These are phyloP conservation scores for Notoglanidium macrostoma DNA, from an alignment of 2,797 vertebrate species.

Conservation along the genomic window DNA sequence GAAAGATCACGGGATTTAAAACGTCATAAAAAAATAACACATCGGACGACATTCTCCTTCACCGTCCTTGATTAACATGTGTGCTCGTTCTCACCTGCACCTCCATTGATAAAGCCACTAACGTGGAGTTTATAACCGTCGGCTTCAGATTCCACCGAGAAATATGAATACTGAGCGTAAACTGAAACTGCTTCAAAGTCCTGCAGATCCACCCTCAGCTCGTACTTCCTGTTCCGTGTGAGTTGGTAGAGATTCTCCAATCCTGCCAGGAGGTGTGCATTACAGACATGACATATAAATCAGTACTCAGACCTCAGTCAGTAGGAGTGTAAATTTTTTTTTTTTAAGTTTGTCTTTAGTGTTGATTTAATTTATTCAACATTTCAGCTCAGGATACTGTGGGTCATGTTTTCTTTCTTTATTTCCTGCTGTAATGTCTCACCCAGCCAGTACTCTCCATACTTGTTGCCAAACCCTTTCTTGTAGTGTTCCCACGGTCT, in stretches of 20 bases:
- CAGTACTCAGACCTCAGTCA: neutral
- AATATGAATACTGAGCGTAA: slow-evolving; percentile 53
- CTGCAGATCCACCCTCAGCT: slow-evolving; percentile 63
- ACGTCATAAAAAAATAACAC: no score
- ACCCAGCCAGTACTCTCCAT: slow-evolving; percentile 67
- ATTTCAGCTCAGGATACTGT: neutral
- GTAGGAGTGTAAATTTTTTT: no score
- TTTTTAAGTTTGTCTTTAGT: neutral
- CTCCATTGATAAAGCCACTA: slow-evolving; percentile 54
- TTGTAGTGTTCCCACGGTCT: slow-evolving; percentile 62
- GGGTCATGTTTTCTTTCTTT: neutral
- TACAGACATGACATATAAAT: neutral
- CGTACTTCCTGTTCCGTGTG: slow-evolving; percentile 54
- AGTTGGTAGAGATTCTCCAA: slow-evolving; percentile 64
- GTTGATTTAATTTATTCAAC: neutral
- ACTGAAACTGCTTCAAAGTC: slow-evolving; percentile 42
- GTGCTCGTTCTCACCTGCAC: slow-evolving; percentile 53
- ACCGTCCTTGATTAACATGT: neutral
- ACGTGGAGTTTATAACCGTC: slow-evolving; percentile 57
- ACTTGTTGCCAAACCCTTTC: slow-evolving; percentile 62
- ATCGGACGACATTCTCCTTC: no score
- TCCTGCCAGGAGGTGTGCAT: neutral
- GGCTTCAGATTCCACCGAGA: slow-evolving; percentile 54
- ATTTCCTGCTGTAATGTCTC: slow-evolving; percentile 16
- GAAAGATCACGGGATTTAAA: neutral